Base-by-base conservation (phyloP, 2,113 vertebrate genomes). In the Passer montanus region DNA sequence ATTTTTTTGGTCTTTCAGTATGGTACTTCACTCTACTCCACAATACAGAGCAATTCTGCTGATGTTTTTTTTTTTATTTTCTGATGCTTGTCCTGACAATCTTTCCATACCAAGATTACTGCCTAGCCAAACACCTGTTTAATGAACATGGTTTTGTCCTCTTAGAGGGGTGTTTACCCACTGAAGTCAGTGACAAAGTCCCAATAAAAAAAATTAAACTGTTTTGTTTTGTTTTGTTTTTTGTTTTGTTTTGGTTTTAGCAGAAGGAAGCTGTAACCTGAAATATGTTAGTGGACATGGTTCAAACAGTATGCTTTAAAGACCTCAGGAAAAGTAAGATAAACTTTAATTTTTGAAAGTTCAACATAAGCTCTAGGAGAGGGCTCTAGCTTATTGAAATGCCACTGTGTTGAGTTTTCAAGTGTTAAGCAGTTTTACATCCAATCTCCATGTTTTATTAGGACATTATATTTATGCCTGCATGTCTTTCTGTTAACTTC, bases 91-190 rank as follows among this genome's bases (percentile, higher is more conserved):
- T 39, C 18, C 10, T 68, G 39, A 15, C 9, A 77, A 80, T 13
- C 9, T 82, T 87, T 46, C 22, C 7, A 28, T 53, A 16, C 31
- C n/a, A 77, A 66, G 7, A 50, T 62, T 84, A 26, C 27, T 76
- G n/a, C 60, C 37, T 88, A 59, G 26, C 6, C n/a, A 84, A 84
- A 12, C 5, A 89, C 14, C 23, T 69, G 16, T 68, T 53, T 50
- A 56, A 37, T 43, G 12, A 31, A 50, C 10, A 13, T 4, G 10
- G 13, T 15, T 60, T 4, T 22, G 13, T 59, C 14, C 23, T 63
- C 26, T 2, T 0, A 81, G 21, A 80, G 10, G 9, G 5, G 1
- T 67, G 11, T 59, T 39, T 55, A 44, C 30, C 13, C 5, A 2
- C 13, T 37, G 46, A 83, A 66, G 30, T 41, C 41, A 72, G 28